A percentile compares a stretch with the other conserved stretches of the same genome.
Evolutionary conservation across 2,888 invertebrate species (phyloP).

Genomic region (Aphidoletes aphidimyza): DNA sequence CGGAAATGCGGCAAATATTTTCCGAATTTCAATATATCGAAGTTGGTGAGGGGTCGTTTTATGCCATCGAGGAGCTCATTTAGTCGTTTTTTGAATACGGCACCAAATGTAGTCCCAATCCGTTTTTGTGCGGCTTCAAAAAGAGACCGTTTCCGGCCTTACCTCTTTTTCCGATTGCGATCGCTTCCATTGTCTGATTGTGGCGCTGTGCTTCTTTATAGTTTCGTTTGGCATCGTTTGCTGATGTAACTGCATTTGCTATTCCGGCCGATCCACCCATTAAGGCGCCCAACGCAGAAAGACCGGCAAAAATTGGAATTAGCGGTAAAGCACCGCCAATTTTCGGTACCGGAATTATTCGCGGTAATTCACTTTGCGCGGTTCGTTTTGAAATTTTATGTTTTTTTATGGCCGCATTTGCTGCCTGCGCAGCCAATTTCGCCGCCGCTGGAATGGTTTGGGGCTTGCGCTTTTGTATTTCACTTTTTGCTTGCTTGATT

Average conservation of each 20-base stretch:
- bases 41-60: no score
- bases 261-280: slow-evolving; percentile 63
- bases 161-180: slow-evolving; percentile 60
- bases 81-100: no score
- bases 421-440: neutral
- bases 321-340: slow-evolving; percentile 62
- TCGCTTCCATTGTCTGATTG: slow-evolving; percentile 63
- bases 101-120: slow-evolving; percentile 13
- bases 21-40: no score
- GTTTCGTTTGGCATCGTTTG: slow-evolving; percentile 61
- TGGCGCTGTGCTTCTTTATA: slow-evolving; percentile 61
- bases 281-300: slow-evolving; percentile 62
- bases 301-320: slow-evolving; percentile 63
- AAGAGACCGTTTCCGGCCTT: neutral
- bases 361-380: slow-evolving; percentile 56
- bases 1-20: slow-evolving; percentile 21
- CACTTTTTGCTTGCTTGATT: no score
- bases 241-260: slow-evolving; percentile 62
- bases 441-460: neutral
- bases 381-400: neutral
- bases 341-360: slow-evolving; percentile 62
- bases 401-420: neutral
- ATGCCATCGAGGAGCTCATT: no score
- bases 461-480: neutral
- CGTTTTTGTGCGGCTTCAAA: slow-evolving; percentile 59